Evolutionary conservation across 2,888 invertebrate species (phyloP).

Genomic region (Lasioglossum malachurum): DNA sequence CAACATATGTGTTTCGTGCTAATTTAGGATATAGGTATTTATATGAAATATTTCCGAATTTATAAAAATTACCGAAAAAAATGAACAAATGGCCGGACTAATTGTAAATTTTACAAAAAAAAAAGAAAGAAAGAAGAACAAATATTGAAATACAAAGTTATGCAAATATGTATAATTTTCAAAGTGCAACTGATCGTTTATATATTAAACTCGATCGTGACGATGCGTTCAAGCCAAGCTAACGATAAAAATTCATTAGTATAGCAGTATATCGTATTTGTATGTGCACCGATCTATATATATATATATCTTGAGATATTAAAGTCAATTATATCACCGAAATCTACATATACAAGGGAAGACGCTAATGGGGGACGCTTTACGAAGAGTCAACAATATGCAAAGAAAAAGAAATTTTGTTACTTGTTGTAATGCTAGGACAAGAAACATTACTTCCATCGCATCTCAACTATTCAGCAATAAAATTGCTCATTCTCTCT

Average conservation of each 20-base stretch:
- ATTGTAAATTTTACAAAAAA: conserved; percentile 40
- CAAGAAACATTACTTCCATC: conserved; percentile 60
- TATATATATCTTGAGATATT: conserved; percentile 44
- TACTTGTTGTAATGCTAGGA: conserved; percentile 59
- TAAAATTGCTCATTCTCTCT: conserved; percentile 69
- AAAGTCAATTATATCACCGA: conserved; percentile 40
- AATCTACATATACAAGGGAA: conserved; percentile 8
- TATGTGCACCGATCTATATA: conserved; percentile 47
- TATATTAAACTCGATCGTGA: conserved; percentile 25
- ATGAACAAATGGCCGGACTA: conserved; percentile 48
- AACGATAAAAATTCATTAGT: conserved; percentile 31
- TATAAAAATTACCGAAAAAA: conserved; percentile 27
- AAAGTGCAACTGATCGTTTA: conserved; percentile 44
- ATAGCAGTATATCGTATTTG: conserved; percentile 43
- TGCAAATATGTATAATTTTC: conserved; percentile 33
- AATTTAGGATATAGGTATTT: conserved; percentile 52
- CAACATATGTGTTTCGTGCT: conserved; percentile 52
- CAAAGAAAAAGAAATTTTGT: conserved; percentile 32
- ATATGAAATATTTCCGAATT: conserved; percentile 49
- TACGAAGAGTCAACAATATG: background rate
- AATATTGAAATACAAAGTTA: conserved; percentile 32
- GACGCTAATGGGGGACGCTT: background rate
- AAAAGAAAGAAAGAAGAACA: background rate
- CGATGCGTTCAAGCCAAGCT: conserved; percentile 18
- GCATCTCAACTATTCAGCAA: conserved; percentile 68